phyloP scores from a whole-genome alignment of 1,140 invertebrate genomes.

The Hylaeus anthracinus region DNA sequence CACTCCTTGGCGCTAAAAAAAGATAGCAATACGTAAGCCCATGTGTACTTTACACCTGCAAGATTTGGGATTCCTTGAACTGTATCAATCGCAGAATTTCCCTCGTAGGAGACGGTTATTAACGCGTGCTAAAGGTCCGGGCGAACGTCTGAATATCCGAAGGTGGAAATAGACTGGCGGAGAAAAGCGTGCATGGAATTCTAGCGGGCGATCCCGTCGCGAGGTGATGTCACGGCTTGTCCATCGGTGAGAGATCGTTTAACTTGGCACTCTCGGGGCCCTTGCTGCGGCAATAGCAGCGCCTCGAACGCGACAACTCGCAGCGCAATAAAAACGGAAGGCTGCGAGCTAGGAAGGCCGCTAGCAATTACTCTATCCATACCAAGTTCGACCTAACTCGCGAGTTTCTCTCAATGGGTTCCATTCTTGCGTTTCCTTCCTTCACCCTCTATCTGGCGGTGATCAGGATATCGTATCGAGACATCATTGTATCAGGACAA shows the following conservation, averaged over 20 bases:
- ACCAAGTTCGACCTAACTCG: conserved; percentile 21
- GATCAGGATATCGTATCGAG: conserved; percentile 18
- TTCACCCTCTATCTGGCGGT: neutral
- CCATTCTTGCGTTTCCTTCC: conserved; percentile 28
- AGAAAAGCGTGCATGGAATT: conserved; percentile 28
- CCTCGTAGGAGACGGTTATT: neutral
- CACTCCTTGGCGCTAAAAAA: too few relatives aligned
- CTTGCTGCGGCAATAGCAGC: neutral
- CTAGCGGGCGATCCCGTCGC: conserved; percentile 2
- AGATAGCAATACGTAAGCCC: too few relatives aligned
- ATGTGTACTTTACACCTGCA: too few relatives aligned
- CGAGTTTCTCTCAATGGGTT: neutral
- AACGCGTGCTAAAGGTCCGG: neutral
- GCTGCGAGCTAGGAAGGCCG: conserved; percentile 69
- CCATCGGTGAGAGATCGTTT: conserved; percentile 46
- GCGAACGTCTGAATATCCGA: neutral
- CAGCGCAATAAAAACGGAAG: conserved; percentile 72
- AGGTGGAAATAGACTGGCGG: conserved; percentile 16
- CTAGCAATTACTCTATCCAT: conserved; percentile 63
- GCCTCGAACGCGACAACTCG: conserved; percentile 9
- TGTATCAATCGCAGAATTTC: too few relatives aligned
- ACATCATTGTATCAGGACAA: conserved; percentile 1
- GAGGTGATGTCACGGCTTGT: conserved; percentile 46
- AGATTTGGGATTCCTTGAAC: too few relatives aligned
- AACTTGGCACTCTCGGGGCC: conserved; percentile 55